phyloP scores from a whole-genome alignment of 1,140 invertebrate species.

The Coboldia fuscipes region DNA sequence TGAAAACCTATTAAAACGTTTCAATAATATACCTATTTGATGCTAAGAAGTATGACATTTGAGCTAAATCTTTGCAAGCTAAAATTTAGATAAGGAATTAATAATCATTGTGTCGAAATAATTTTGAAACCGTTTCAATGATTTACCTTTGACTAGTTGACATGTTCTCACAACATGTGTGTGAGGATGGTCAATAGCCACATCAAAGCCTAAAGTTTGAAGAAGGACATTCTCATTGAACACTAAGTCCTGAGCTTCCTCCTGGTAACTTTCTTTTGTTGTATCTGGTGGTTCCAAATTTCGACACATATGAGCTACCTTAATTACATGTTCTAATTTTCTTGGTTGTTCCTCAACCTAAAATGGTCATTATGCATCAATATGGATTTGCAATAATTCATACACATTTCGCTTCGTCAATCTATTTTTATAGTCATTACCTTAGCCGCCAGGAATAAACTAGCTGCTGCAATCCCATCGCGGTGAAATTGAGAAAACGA shows the following conservation, averaged over 20 bases:
- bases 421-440: constrained; percentile 9
- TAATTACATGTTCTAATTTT: constrained; percentile 90
- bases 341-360: constrained; percentile 86
- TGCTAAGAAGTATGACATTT: constrained; percentile 95
- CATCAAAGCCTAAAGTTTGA: constrained; percentile 91
- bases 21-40: constrained; percentile 93
- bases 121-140: not conserved
- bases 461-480: constrained; percentile 58
- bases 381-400: not conserved
- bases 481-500: constrained; percentile 69
- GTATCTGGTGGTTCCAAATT: constrained; percentile 30
- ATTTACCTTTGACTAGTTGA: constrained; percentile 76
- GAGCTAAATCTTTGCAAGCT: constrained; percentile 87
- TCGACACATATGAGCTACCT: constrained; percentile 59
- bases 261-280: constrained; percentile 24
- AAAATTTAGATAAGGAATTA: constrained; percentile 15
- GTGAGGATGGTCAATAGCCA: constrained; percentile 92
- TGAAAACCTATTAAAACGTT: no score
- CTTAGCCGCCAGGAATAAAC: constrained; percentile 90
- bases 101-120: not conserved
- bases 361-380: not conserved
- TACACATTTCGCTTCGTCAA: not conserved
- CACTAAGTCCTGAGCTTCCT: constrained; percentile 77
- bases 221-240: constrained; percentile 90
- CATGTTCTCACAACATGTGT: constrained; percentile 88